Conservation (phyloP, 2,797 vertebrate species). For the Poecilia wingei region DNA sequence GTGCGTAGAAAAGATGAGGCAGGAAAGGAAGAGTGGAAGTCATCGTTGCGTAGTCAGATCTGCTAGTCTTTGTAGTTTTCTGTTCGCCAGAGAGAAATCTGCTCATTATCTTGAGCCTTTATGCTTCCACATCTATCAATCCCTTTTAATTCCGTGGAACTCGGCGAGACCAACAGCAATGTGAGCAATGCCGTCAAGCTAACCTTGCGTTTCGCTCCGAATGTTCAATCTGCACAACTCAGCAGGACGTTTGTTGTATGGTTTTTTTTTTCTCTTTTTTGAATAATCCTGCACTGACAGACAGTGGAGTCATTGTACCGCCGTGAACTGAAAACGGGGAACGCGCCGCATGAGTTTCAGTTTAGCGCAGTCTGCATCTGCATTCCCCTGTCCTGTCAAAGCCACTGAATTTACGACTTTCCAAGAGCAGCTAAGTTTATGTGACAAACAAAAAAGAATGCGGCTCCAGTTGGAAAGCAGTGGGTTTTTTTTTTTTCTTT, state of each 20-base stretch:
- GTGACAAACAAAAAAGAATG: slow-evolving; percentile 24
- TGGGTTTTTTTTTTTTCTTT: not conserved
- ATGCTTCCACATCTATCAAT: slow-evolving; percentile 24
- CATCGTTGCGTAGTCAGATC: slow-evolving; percentile 70
- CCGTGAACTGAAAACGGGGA: slow-evolving; percentile 30
- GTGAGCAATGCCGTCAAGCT: slow-evolving; percentile 8
- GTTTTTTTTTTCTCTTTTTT: not conserved
- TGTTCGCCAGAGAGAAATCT: slow-evolving; percentile 66
- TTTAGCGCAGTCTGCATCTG: slow-evolving; percentile 22
- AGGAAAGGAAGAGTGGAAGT: slow-evolving; percentile 58
- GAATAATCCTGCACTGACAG: slow-evolving; percentile 25
- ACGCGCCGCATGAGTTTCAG: slow-evolving; percentile 27
- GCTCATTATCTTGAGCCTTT: slow-evolving; percentile 49
- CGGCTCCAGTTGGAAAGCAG: slow-evolving; percentile 6
- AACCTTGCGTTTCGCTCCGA: slow-evolving; percentile 29
- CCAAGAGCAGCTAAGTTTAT: slow-evolving; percentile 24
- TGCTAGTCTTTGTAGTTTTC: slow-evolving; percentile 60
- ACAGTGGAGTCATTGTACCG: slow-evolving; percentile 15
- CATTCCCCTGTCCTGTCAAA: slow-evolving; percentile 12
- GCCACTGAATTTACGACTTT: slow-evolving; percentile 16
- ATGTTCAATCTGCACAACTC: not conserved
- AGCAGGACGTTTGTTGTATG: slow-evolving; percentile 8
- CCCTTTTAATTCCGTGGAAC: slow-evolving; percentile 26
- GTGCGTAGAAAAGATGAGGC: slow-evolving; percentile 32
- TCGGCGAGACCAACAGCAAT: slow-evolving; percentile 5